Evolutionary conservation across 2,797 vertebrate genomes (phyloP).

Genomic region (Esox lucius): DNA sequence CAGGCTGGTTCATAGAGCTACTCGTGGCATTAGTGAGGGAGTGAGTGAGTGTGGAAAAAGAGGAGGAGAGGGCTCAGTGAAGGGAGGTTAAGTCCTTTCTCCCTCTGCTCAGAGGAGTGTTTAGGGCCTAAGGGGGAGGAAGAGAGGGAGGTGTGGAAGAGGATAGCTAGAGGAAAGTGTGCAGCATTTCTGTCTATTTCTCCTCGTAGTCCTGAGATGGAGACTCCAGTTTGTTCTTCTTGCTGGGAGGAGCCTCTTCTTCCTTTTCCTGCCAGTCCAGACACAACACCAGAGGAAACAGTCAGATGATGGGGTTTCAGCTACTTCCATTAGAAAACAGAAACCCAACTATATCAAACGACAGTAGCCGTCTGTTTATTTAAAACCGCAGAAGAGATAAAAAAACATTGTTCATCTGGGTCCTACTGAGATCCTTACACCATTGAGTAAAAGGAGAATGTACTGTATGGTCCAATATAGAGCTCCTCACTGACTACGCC

Average conservation of each 20-base stretch:
- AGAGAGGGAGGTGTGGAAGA: conserved; percentile 37
- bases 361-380: background rate
- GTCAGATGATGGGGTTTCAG: too few species aligned
- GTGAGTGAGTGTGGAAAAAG: conserved; percentile 55
- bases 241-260: conserved; percentile 84
- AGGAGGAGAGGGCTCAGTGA: conserved; percentile 41
- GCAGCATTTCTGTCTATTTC: conserved; percentile 80
- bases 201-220: conserved; percentile 89
- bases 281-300: background rate
- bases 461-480: too few species aligned
- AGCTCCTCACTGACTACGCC: too few species aligned
- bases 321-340: background rate
- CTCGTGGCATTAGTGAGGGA: conserved; percentile 67
- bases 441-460: background rate
- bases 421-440: background rate
- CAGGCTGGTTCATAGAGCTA: conserved; percentile 50
- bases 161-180: conserved; percentile 62
- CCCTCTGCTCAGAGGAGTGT: conserved; percentile 47
- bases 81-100: conserved; percentile 66
- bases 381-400: background rate
- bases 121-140: conserved; percentile 9
- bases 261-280: conserved; percentile 83
- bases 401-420: background rate
- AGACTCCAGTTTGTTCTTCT: conserved; percentile 93
- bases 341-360: background rate